phyloP scores from a whole-genome alignment of 1,140 invertebrate genomes.

The Drosophila rhopaloa region DNA sequence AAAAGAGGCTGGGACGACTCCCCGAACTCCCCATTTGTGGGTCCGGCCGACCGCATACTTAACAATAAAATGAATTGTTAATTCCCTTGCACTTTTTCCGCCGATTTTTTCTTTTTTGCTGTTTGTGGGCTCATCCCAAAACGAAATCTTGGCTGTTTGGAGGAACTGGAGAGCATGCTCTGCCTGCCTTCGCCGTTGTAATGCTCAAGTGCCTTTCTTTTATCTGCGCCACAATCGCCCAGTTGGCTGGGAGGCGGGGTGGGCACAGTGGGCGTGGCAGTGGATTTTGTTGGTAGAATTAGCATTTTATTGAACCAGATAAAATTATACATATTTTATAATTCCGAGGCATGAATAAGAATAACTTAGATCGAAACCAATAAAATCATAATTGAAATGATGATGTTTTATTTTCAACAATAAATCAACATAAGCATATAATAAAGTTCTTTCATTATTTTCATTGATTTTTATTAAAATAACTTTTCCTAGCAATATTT shows the following conservation, averaged over 20 bases:
- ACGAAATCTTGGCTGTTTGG: constrained; percentile 36
- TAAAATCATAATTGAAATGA: too few species aligned
- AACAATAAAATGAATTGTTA: constrained; percentile 84
- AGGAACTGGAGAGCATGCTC: constrained; percentile 26
- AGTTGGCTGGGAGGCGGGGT: constrained; percentile 22
- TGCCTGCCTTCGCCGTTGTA: constrained; percentile 57
- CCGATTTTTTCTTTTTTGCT: constrained; percentile 13
- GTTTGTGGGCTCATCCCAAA: constrained; percentile 24
- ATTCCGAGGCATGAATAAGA: too few species aligned
- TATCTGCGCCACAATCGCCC: constrained; percentile 76
- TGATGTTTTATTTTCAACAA: too few species aligned
- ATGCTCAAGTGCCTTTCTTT: constrained; percentile 80
- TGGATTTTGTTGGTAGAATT: neutral
- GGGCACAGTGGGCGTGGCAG: constrained; percentile 27
- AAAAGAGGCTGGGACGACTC: constrained; percentile 18
- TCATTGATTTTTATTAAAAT: too few species aligned
- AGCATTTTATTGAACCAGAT: neutral
- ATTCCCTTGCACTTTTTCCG: constrained; percentile 74
- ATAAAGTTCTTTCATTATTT: too few species aligned
- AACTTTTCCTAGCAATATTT: too few species aligned
- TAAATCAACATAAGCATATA: too few species aligned
- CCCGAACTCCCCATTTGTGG: constrained; percentile 27
- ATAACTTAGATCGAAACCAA: too few species aligned
- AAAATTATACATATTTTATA: too few species aligned
- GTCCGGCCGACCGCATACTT: constrained; percentile 54